Conservation (phyloP, 1,140 invertebrate species). For the Pantala flavescens region DNA sequence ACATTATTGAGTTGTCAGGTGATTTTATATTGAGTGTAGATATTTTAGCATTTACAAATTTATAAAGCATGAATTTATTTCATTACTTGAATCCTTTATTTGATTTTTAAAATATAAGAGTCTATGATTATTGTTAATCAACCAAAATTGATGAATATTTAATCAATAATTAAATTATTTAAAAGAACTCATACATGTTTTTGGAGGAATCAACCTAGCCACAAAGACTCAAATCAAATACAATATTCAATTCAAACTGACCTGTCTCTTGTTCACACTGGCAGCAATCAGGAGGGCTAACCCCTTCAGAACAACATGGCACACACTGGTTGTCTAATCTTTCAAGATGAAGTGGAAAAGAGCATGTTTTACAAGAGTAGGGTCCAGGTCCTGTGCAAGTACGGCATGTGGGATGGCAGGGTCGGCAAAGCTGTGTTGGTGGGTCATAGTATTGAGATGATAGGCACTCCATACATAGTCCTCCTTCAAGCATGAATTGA, state of each 20-base stretch:
- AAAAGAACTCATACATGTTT: too few species aligned
- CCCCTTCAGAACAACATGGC: slow-evolving; percentile 47
- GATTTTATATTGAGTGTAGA: too few species aligned
- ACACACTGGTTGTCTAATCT: slow-evolving; percentile 62
- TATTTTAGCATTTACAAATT: too few species aligned
- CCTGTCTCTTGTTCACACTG: slow-evolving; percentile 55
- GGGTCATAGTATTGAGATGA: slow-evolving; percentile 61
- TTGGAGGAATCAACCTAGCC: too few species aligned
- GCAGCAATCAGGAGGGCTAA: slow-evolving; percentile 45
- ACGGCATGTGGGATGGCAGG: slow-evolving; percentile 55
- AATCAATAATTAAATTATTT: too few species aligned
- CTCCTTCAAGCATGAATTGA: slow-evolving; percentile 59
- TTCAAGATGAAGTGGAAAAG: slow-evolving; percentile 50
- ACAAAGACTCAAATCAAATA: too few species aligned
- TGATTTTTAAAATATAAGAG: too few species aligned
- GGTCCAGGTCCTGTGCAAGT: slow-evolving; percentile 58
- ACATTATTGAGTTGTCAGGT: too few species aligned
- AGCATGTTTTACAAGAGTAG: slow-evolving; percentile 55
- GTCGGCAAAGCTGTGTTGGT: slow-evolving; percentile 51
- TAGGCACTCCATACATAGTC: slow-evolving; percentile 60
- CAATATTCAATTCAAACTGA: slow-evolving; percentile 28
- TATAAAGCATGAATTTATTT: too few species aligned
- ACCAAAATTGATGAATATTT: too few species aligned
- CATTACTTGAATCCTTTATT: too few species aligned
- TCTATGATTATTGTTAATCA: too few species aligned